Evolutionary conservation across 2,888 invertebrate genomes (phyloP).

Genomic region (Phyllotreta striolata): DNA sequence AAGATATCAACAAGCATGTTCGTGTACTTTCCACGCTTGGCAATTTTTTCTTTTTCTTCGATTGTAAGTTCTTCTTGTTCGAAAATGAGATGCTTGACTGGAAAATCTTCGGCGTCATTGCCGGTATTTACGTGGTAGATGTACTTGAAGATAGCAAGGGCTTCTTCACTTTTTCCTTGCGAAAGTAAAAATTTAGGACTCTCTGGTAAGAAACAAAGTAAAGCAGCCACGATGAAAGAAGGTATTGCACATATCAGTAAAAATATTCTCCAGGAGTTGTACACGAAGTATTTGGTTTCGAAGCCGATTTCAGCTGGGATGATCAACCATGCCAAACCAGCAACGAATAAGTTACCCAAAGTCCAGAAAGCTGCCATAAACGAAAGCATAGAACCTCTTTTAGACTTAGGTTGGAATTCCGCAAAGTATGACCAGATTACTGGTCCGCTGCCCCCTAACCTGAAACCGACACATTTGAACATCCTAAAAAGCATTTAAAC

Average conservation of each 20-base stretch:
- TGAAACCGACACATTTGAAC: constrained; percentile 57
- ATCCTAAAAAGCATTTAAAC: constrained; percentile 1
- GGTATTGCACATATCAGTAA: constrained; percentile 87
- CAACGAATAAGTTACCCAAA: constrained; percentile 89
- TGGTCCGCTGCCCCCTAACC: constrained; percentile 88
- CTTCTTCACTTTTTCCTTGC: constrained; percentile 80
- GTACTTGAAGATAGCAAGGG: constrained; percentile 80
- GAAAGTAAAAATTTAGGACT: constrained; percentile 89
- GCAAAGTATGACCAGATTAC: constrained; percentile 96
- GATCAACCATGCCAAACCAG: constrained; percentile 81
- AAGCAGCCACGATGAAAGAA: constrained; percentile 84
- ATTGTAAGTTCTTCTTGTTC: constrained; percentile 57
- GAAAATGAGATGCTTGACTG: constrained; percentile 74
- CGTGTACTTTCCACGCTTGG: constrained; percentile 72
- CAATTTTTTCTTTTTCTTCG: constrained; percentile 60
- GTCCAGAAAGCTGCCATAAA: constrained; percentile 97
- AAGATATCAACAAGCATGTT: constrained; percentile 79
- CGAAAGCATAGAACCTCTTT: constrained; percentile 90
- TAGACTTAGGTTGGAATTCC: constrained; percentile 91
- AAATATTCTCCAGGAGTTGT: constrained; percentile 93
- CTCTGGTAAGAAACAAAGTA: constrained; percentile 86
- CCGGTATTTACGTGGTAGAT: constrained; percentile 86
- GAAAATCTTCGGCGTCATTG: constrained; percentile 76
- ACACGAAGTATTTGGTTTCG: constrained; percentile 73
- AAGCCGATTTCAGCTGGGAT: constrained; percentile 80